A percentile compares a stretch with the other conserved stretches of the same genome.
Conservation (phyloP, 2,113 vertebrate species). For the Malaclemys terrapin region DNA sequence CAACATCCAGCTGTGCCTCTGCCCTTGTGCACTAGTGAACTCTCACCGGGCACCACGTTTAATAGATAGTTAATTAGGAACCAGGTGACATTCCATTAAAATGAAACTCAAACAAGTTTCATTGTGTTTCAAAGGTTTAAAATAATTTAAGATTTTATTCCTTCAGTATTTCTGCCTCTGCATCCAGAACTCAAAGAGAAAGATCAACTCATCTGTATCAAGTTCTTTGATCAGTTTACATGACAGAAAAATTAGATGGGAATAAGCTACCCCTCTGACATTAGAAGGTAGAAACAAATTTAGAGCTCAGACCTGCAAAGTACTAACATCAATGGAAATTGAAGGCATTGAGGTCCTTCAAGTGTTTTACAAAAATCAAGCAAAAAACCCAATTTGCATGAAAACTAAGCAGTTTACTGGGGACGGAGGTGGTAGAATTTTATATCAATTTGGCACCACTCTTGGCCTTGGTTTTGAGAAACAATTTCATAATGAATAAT, state of each 20-base stretch:
- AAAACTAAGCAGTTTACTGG: neutral
- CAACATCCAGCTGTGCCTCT: neutral
- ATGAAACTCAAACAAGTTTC: neutral
- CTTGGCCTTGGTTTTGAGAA: neutral
- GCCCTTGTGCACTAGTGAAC: neutral
- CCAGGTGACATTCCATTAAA: neutral
- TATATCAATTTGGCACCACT: neutral
- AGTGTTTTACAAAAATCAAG: rapidly evolving
- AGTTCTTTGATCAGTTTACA: neutral
- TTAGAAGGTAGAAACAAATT: neutral
- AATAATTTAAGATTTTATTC: rapidly evolving
- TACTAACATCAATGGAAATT: neutral
- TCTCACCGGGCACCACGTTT: neutral
- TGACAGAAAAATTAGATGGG: rapidly evolving
- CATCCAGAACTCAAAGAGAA: neutral
- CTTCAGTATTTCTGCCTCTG: neutral
- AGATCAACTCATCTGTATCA: neutral
- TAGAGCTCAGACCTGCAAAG: rapidly evolving
- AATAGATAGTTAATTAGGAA: neutral
- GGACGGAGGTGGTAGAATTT: neutral
- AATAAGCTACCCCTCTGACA: neutral
- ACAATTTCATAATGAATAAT: neutral
- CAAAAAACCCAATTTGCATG: neutral
- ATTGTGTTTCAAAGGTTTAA: neutral
- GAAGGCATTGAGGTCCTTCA: neutral